Evolutionary conservation across 1,140 invertebrate species (phyloP).

Genomic region (Heliconius nattereri): DNA sequence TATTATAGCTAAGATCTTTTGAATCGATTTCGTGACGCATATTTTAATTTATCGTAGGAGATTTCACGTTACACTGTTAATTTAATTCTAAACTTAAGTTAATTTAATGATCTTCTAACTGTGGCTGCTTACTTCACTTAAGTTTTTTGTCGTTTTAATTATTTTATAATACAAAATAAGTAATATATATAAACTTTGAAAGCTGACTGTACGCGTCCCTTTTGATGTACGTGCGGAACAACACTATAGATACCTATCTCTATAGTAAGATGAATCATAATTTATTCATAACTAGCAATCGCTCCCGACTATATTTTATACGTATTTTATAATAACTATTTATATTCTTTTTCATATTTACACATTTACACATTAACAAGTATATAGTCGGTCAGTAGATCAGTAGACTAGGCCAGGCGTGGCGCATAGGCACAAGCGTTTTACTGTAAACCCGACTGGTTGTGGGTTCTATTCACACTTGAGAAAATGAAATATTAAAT

Average conservation of each 20-base stretch:
- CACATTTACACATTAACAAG: no score
- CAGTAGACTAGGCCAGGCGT: no score
- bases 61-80: no score
- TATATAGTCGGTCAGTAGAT: no score
- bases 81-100: no score
- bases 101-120: no score
- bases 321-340: neutral
- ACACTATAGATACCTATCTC: neutral
- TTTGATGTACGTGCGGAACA: constrained; percentile 19
- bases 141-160: neutral
- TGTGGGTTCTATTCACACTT: neutral
- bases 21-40: no score
- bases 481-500: neutral
- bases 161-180: neutral
- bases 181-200: neutral
- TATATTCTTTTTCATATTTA: no score
- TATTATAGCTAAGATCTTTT: no score
- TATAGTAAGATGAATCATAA: constrained; percentile 3
- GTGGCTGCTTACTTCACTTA: no score
- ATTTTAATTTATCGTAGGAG: no score
- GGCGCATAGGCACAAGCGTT: no score
- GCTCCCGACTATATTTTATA: neutral
- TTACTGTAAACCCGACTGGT: neutral
- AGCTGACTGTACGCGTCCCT: constrained; percentile 3
- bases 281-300: neutral